phyloP scores from a whole-genome alignment of 2,888 invertebrate species.

The Drepana falcataria region DNA sequence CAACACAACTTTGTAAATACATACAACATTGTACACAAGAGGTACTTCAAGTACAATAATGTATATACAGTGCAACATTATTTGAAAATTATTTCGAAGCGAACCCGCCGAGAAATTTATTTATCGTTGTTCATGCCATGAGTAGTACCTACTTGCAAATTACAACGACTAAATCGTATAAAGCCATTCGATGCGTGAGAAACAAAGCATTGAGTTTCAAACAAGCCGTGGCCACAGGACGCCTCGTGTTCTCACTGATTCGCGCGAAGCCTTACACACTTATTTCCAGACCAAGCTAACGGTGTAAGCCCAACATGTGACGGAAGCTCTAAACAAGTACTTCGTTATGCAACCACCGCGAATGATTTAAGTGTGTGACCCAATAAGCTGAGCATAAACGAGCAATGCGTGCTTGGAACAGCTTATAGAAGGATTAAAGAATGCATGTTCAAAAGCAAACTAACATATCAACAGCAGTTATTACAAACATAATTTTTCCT shows the following conservation, averaged over 20 bases:
- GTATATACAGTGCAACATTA: background rate
- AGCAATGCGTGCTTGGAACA: conserved; percentile 20
- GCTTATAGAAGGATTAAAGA: conserved; percentile 11
- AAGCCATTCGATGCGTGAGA: conserved; percentile 44
- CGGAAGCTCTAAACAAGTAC: conserved; percentile 36
- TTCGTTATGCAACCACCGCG: conserved; percentile 35
- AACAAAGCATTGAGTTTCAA: conserved; percentile 42
- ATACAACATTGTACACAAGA: background rate
- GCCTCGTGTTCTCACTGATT: conserved; percentile 19
- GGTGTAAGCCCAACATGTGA: conserved; percentile 38
- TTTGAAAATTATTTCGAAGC: background rate
- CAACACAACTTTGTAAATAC: background rate
- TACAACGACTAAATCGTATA: conserved; percentile 12
- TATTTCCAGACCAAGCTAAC: conserved; percentile 35
- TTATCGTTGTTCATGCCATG: background rate
- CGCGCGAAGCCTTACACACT: conserved; percentile 34
- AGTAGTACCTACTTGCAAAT: background rate
- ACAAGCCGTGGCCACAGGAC: conserved; percentile 28
- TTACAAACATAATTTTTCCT: background rate
- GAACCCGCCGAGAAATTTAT: background rate
- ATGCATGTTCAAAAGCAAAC: conserved; percentile 6
- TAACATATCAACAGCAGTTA: conserved; percentile 7
- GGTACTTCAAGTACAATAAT: background rate
- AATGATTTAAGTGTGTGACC: conserved; percentile 43
- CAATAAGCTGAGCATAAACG: conserved; percentile 29